Percentiles rank a stretch among this genome's conserved stretches.
Conservation (phyloP, 35 echinoderm and acorn worm species). For the Amphiura filiformis region DNA sequence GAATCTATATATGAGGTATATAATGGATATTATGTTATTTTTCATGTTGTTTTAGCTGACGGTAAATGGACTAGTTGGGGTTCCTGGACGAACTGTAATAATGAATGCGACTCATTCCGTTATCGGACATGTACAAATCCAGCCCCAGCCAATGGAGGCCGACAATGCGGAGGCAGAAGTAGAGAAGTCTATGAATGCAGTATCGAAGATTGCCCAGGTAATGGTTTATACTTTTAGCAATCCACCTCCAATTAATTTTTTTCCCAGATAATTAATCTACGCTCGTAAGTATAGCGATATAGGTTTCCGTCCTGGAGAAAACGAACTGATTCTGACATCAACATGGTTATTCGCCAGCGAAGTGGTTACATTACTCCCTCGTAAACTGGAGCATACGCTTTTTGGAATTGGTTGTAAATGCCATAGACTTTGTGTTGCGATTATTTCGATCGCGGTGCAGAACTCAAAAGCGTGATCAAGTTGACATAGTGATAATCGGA, state of each 20-base stretch:
- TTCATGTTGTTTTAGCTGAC: conserved; percentile 39
- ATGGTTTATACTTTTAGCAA: neutral
- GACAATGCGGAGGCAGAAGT: conserved; percentile 43
- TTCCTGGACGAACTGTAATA: conserved; percentile 54
- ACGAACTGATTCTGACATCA: neutral
- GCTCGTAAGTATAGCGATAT: neutral
- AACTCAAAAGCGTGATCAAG: no score
- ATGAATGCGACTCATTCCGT: conserved; percentile 60
- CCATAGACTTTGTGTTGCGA: no score
- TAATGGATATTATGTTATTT: no score
- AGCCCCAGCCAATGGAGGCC: conserved; percentile 46
- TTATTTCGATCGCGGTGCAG: no score
- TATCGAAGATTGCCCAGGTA: conserved; percentile 77
- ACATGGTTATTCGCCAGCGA: no score
- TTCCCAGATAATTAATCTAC: neutral
- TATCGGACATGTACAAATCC: conserved; percentile 78
- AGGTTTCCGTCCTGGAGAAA: neutral
- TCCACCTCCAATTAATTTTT: no score
- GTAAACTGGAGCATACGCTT: neutral
- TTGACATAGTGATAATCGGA: no score
- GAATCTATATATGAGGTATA: no score
- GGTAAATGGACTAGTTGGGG: conserved; percentile 60
- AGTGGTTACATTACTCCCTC: neutral
- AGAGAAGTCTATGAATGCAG: conserved; percentile 44
- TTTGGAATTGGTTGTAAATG: no score